Base-by-base conservation (phyloP, 2,888 invertebrate species). In the Ametastegia equiseti region DNA sequence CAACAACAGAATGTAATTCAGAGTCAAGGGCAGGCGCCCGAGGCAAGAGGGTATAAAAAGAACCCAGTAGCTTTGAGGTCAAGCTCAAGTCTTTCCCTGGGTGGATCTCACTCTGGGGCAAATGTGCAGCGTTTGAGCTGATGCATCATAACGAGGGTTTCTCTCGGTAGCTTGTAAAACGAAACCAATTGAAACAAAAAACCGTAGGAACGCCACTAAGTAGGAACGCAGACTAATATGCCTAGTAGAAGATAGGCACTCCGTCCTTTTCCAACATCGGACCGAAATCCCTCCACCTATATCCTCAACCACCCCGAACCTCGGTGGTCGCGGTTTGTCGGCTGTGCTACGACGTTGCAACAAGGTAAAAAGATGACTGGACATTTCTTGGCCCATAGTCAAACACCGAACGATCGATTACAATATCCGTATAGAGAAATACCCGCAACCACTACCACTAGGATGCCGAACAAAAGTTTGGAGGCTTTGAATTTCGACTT, bases 181-280 rank as follows among this genome's bases (percentile, higher is more conserved):
- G 50, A 80, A 80, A 69, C 71, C 47, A 71, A 67, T 71, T 47
- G 71, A 71, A 71, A 71, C 47, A 71, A 71, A 71, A 71, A 71
- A 71, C 42, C 27, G 15, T 71, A 36, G 71, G 27, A n/a, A n/a
- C n/a, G n/a, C n/a, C n/a, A n/a, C n/a, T n/a, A n/a, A n/a, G n/a
- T n/a, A n/a, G n/a, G n/a, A 30, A 47, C 42, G 42, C 45, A 30
- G 71, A 27, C 45, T 33, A 45, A 65, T 33, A 15, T 27, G 47
- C 30, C 30, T 57, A 11, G 19, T 19, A 42, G 7, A 42, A 11
- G 42, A 9, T 42, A 11, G 71, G 23, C 30, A 15, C 73, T 42
- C n/a, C 15, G 11, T 33, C 73, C 3, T 50, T 4, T 27, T 11
- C 23, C 54, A 7, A 54, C n/a, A n/a, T 47, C 71, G 19, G 23